A percentile compares a stretch with the other conserved stretches of the same genome.
Evolutionary conservation across 2,113 vertebrate species (phyloP).

Genomic region (Onychorhynchus coronatus): DNA sequence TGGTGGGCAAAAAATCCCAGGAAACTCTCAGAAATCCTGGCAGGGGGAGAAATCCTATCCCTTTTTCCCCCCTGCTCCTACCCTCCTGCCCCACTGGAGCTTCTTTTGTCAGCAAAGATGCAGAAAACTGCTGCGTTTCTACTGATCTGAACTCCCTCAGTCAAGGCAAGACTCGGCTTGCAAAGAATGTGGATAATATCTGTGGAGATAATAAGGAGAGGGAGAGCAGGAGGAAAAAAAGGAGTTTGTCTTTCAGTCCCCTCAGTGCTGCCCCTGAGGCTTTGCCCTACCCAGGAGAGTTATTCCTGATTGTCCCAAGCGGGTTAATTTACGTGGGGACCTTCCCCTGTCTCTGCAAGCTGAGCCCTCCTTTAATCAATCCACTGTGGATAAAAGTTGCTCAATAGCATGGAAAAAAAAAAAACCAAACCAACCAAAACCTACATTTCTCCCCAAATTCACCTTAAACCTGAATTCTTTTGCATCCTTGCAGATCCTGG

Average conservation of each 20-base stretch:
- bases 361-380: not conserved
- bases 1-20: not conserved
- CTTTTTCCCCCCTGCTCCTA: not conserved
- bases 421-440: not conserved
- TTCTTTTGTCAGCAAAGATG: not conserved
- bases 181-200: slow-evolving; percentile 47
- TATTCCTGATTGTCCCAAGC: not conserved
- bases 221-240: not conserved
- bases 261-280: not conserved
- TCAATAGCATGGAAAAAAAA: rapidly evolving
- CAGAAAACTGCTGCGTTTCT: not conserved
- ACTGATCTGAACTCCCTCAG: not conserved
- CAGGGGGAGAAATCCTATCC: not conserved
- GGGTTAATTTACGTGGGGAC: not conserved
- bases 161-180: not conserved
- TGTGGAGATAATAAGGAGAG: not conserved
- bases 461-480: not conserved
- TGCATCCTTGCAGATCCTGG: not conserved
- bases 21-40: not conserved
- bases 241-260: not conserved
- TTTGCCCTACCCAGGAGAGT: not conserved
- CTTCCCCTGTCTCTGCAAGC: not conserved
- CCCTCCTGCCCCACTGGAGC: not conserved
- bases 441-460: not conserved
- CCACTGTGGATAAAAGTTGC: not conserved